phyloP scores from a whole-genome alignment of 2,797 vertebrate genomes.

The Cyclopterus lumpus region DNA sequence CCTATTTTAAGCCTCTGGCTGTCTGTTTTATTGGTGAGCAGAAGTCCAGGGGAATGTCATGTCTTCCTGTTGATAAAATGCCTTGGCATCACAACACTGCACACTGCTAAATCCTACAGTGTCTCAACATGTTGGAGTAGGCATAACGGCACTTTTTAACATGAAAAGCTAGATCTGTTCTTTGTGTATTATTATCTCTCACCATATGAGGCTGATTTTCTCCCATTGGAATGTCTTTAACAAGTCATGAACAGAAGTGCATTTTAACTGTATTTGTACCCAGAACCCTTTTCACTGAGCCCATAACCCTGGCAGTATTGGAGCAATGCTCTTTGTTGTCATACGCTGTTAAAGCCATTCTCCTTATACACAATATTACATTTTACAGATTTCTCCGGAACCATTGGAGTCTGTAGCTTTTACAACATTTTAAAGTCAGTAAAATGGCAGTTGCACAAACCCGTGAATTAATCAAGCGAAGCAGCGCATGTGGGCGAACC shows the following conservation, averaged over 20 bases:
- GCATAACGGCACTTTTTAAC: conserved; percentile 11
- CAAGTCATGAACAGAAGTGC: conserved; percentile 2
- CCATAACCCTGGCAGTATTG: conserved; percentile 4
- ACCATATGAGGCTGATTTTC: not conserved
- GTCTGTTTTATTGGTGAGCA: conserved; percentile 25
- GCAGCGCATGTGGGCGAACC: not conserved
- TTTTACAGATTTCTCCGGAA: not conserved
- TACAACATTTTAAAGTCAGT: not conserved
- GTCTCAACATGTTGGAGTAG: conserved; percentile 4
- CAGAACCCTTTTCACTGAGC: conserved; percentile 17
- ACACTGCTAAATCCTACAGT: conserved; percentile 20
- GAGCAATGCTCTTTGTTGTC: not conserved
- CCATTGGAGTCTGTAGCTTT: not conserved
- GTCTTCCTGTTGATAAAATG: conserved; percentile 70
- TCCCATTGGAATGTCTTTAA: conserved; percentile 4
- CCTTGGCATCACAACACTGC: conserved; percentile 48
- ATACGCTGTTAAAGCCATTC: not conserved
- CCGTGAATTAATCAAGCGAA: not conserved
- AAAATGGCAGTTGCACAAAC: not conserved
- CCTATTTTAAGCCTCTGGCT: conserved; percentile 45
- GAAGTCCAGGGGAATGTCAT: conserved; percentile 39
- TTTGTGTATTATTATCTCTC: conserved; percentile 2
- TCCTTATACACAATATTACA: not conserved
- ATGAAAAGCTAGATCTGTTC: not conserved
- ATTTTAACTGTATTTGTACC: conserved; percentile 2